These are phyloP conservation scores for Scaptomyza pallida DNA, from an alignment of 1,140 invertebrate species.

Conservation along the genomic window DNA sequence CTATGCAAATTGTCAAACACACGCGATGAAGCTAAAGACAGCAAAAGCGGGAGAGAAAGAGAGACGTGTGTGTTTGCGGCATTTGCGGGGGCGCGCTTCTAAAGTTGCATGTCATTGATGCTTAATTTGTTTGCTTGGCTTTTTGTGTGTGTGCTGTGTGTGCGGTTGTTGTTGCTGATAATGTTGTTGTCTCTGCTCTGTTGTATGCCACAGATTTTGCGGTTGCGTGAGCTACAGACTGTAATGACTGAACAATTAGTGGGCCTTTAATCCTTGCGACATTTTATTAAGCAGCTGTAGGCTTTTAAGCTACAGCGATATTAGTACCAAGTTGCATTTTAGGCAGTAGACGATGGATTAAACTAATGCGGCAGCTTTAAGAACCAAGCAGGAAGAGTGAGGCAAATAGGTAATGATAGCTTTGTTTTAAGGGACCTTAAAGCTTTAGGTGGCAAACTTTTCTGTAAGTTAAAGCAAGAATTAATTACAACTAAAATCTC, in stretches of 20 bases:
- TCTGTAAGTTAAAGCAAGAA: too few relatives aligned
- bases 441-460: too few relatives aligned
- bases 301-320: not conserved
- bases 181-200: slow-evolving; percentile 9
- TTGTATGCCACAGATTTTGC: slow-evolving; percentile 64
- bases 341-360: not conserved
- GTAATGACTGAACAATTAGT: slow-evolving; percentile 50
- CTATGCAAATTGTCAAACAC: slow-evolving; percentile 75
- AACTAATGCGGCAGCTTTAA: not conserved
- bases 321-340: not conserved
- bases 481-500: too few relatives aligned
- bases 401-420: too few relatives aligned
- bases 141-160: slow-evolving; percentile 63
- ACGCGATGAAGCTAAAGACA: slow-evolving; percentile 27
- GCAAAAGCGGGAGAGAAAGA: not conserved
- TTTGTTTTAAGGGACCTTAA: too few relatives aligned
- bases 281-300: slow-evolving; percentile 14
- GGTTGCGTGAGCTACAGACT: slow-evolving; percentile 49
- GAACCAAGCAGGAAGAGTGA: not conserved
- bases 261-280: slow-evolving; percentile 13
- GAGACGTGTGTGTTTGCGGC: slow-evolving; percentile 26
- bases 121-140: slow-evolving; percentile 77
- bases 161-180: slow-evolving; percentile 11
- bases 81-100: slow-evolving; percentile 36
- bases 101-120: slow-evolving; percentile 79